Evolutionary conservation across 2,797 vertebrate species (phyloP).

Genomic region (Gephyroberyx darwinii): DNA sequence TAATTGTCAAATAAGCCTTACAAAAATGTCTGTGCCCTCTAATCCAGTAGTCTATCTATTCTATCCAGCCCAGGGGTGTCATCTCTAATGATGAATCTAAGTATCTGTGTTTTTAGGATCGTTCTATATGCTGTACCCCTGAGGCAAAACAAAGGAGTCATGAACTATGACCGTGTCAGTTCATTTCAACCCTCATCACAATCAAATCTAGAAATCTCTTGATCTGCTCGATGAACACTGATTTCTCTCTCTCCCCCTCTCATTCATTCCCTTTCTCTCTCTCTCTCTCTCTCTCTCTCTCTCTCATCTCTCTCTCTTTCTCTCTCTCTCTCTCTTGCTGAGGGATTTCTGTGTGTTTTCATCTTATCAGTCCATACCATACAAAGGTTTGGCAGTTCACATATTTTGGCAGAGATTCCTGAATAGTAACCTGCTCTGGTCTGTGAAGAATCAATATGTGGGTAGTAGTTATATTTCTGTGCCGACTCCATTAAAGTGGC

Average conservation of each 20-base stretch:
- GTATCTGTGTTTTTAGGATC: background rate
- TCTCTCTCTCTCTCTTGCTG: background rate
- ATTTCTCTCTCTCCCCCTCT: background rate
- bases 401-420: background rate
- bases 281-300: background rate
- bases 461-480: no score
- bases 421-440: background rate
- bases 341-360: background rate
- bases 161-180: conserved; percentile 3
- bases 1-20: conserved; percentile 10
- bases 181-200: conserved; percentile 15
- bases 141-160: conserved; percentile 21
- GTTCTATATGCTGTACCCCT: conserved; percentile 16
- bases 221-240: conserved; percentile 1
- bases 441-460: background rate
- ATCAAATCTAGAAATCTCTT: conserved; percentile 17
- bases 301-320: background rate
- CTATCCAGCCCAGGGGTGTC: background rate
- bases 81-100: conserved; percentile 12
- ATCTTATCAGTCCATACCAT: background rate
- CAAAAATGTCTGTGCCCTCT: background rate
- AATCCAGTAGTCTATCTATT: background rate
- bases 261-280: background rate
- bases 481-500: no score
- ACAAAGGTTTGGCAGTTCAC: background rate